Base-by-base conservation (phyloP, 2,797 vertebrate genomes). In the Phrynocephalus forsythii region DNA sequence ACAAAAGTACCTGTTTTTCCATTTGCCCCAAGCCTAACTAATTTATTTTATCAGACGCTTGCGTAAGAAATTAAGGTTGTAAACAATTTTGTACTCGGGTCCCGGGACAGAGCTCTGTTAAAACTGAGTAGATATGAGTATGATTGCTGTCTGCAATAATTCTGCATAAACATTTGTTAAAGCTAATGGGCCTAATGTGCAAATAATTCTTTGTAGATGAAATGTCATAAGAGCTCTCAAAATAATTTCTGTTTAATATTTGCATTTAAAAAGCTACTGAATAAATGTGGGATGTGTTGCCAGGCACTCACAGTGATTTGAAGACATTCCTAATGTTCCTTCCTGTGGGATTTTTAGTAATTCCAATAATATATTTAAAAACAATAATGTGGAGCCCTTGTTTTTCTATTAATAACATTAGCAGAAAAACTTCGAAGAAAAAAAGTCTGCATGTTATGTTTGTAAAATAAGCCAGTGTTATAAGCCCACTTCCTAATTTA, bases 301-400 rank as follows among this genome's bases (percentile, higher is more conserved):
- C 80, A 93, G 44, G 10, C 56, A 60, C 56, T 79, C 30, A 90
- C 66, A 89, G 88, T 87, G 91, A 86, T 77, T 83, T 44, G 81
- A 89, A 30, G 33, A 79, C 30, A 89, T 87, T 91, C 85, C 8
- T 72, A 82, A 89, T 92, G 91, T 94, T 92, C 86, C 93, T 73
- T 86, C 86, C 87, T 63, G 56, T 72, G 56, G 26, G 89, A 20
- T 60, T 72, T 72, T 50, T 33, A n/a, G 90, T 86, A 93, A 88
- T 87, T 89, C 91, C 33, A 76, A 63, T 20, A 63, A 92, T 91
- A 82, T 77, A 50, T 77, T 85, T 86, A 60, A n/a, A 82, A 79
- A 82, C 44, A 24, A 79, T 73, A 73, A 80, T 48, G 68, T 67
- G 75, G 22, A 52, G 20, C n/a, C 67, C 24, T 50, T 83, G 86